These are phyloP conservation scores for Poecilia latipinna DNA, from an alignment of 2,113 vertebrate genomes.

Conservation along the genomic window DNA sequence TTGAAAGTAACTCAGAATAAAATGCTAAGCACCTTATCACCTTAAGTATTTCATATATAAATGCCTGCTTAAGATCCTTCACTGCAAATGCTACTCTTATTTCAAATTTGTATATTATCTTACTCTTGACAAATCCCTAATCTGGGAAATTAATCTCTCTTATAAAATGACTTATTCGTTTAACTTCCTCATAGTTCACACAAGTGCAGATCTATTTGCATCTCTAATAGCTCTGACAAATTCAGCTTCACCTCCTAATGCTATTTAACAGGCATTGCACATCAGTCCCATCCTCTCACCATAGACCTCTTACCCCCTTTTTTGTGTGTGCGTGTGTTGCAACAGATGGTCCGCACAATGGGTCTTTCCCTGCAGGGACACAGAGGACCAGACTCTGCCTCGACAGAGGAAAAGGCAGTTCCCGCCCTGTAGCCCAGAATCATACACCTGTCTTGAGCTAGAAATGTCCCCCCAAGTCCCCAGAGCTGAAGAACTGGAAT, in stretches of 20 bases:
- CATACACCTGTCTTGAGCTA: conserved; percentile 60
- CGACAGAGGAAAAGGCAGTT: conserved; percentile 47
- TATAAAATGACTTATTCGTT: background rate
- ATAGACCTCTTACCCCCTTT: conserved; percentile 31
- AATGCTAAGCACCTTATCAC: background rate
- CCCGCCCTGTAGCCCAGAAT: conserved; percentile 55
- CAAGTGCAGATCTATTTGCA: conserved; percentile 48
- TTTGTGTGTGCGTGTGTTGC: conserved; percentile 52
- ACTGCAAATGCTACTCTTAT: background rate
- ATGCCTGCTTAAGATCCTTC: background rate
- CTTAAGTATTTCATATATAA: background rate
- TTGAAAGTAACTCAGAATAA: background rate
- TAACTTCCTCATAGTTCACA: background rate
- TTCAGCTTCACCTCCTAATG: conserved; percentile 65
- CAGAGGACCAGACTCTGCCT: conserved; percentile 31
- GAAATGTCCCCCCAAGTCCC: conserved; percentile 47
- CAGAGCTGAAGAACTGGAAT: conserved; percentile 50
- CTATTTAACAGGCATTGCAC: conserved; percentile 65
- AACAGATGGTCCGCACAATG: conserved; percentile 75
- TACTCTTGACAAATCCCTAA: background rate
- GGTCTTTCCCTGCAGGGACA: conserved; percentile 47
- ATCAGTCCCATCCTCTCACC: conserved; percentile 35
- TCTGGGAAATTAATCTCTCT: background rate
- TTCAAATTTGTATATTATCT: background rate
- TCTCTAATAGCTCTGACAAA: conserved; percentile 62